Conservation (phyloP, 2,888 invertebrate genomes). For the Pristionchus maxplancki region DNA sequence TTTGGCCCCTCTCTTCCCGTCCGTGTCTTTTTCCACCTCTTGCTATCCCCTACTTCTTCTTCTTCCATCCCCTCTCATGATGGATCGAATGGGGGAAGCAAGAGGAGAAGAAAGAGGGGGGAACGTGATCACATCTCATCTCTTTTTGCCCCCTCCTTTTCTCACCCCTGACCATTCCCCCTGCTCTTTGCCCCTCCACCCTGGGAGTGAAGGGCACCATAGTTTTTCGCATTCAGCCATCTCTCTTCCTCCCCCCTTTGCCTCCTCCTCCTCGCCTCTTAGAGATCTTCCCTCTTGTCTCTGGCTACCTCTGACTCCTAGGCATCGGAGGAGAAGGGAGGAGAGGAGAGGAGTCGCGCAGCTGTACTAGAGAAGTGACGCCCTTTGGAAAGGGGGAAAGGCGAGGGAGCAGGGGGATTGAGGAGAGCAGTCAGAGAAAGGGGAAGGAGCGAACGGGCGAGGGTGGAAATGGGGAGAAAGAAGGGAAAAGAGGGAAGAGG, state of each 20-base stretch:
- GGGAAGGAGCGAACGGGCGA: constrained; percentile 1
- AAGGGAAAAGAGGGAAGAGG: neutral
- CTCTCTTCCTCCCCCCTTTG: no score
- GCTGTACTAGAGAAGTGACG: constrained; percentile 44
- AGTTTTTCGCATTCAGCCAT: constrained; percentile 29
- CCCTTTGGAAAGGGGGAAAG: neutral
- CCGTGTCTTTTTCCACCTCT: constrained; percentile 11
- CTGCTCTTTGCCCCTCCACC: neutral
- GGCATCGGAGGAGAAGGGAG: neutral
- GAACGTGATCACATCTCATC: constrained; percentile 31
- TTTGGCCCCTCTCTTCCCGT: neutral
- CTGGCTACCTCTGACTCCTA: constrained; percentile 17
- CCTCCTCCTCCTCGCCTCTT: neutral
- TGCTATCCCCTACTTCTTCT: constrained; percentile 26
- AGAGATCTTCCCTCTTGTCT: neutral
- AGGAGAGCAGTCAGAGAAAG: neutral
- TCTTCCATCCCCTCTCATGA: constrained; percentile 15
- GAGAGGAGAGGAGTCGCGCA: neutral
- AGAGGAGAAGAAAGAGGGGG: neutral
- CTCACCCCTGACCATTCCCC: constrained; percentile 13
- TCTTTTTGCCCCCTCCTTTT: constrained; percentile 30
- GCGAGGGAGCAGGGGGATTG: constrained; percentile 4
- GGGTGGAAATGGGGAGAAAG: constrained; percentile 1
- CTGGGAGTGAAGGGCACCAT: constrained; percentile 2
- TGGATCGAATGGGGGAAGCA: constrained; percentile 9